phyloP scores from a whole-genome alignment of 2,888 invertebrate genomes.

The Dyspetes luteomarginatus region DNA sequence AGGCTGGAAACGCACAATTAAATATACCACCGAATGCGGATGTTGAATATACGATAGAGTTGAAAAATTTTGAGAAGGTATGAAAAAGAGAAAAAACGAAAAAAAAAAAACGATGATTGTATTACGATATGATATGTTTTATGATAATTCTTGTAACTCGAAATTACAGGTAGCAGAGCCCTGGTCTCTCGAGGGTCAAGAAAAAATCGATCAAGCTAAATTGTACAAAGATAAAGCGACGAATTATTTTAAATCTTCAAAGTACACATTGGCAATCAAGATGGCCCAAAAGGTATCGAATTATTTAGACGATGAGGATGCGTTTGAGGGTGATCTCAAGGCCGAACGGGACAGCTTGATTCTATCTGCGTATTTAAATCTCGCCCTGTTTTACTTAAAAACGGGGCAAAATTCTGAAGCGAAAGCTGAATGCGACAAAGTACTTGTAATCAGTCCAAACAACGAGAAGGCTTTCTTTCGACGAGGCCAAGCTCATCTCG shows the following conservation, averaged over 20 bases:
- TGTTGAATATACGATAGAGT: constrained; percentile 91
- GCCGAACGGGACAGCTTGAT: constrained; percentile 85
- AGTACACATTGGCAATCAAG: constrained; percentile 91
- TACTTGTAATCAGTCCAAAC: constrained; percentile 88
- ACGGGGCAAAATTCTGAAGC: constrained; percentile 89
- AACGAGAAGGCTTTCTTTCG: constrained; percentile 97
- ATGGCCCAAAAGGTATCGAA: constrained; percentile 92
- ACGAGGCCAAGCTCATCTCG: constrained; percentile 91
- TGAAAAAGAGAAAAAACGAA: constrained; percentile 53
- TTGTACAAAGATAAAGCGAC: constrained; percentile 96
- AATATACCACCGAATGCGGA: constrained; percentile 91
- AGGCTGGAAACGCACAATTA: constrained; percentile 87
- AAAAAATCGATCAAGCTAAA: constrained; percentile 92
- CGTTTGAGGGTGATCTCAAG: constrained; percentile 82
- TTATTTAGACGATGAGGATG: constrained; percentile 84
- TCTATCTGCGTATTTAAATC: constrained; percentile 91
- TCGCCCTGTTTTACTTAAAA: constrained; percentile 92
- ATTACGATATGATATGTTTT: background rate
- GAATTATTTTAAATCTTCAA: constrained; percentile 92
- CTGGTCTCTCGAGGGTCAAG: constrained; percentile 92
- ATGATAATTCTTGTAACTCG: constrained; percentile 15
- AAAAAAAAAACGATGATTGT: background rate
- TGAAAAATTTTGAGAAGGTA: constrained; percentile 93
- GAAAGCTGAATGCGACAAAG: constrained; percentile 90
- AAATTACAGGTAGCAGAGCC: constrained; percentile 89